phyloP scores from a whole-genome alignment of 2,888 invertebrate species.

The Neuroscelio doddi region DNA sequence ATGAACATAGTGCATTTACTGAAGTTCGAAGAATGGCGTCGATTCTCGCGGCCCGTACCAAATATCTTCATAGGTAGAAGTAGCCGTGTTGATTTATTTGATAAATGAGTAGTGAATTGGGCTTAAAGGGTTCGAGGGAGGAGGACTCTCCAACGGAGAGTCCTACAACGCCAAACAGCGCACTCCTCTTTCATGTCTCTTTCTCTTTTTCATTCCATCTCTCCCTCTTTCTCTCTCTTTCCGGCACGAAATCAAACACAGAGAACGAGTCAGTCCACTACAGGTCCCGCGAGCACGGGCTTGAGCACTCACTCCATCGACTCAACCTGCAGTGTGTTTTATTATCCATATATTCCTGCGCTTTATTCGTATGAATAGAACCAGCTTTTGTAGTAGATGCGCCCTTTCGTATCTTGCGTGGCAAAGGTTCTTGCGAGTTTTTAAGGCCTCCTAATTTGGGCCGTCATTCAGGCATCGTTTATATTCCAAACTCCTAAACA shows the following conservation, averaged over 20 bases:
- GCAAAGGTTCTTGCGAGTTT: conserved; percentile 1
- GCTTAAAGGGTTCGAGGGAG: conserved; percentile 59
- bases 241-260: conserved; percentile 45
- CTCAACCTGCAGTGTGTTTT: conserved; percentile 43
- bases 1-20: too few species aligned
- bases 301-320: conserved; percentile 50
- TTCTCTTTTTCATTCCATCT: conserved; percentile 27
- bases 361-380: conserved; percentile 44
- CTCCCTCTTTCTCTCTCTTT: conserved; percentile 28
- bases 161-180: conserved; percentile 68
- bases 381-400: conserved; percentile 20
- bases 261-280: conserved; percentile 57
- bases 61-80: conserved; percentile 67
- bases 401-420: conserved; percentile 12
- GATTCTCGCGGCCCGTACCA: conserved; percentile 48
- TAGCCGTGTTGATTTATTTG: conserved; percentile 70
- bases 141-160: conserved; percentile 69
- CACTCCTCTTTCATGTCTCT: conserved; percentile 59
- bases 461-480: neutral
- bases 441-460: neutral
- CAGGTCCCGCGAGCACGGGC: conserved; percentile 53
- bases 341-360: conserved; percentile 34
- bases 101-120: conserved; percentile 69
- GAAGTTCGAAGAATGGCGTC: too few species aligned
- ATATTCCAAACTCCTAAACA: too few species aligned